phyloP scores from a whole-genome alignment of 2,888 invertebrate genomes.

The Limnephilus rhombicus region DNA sequence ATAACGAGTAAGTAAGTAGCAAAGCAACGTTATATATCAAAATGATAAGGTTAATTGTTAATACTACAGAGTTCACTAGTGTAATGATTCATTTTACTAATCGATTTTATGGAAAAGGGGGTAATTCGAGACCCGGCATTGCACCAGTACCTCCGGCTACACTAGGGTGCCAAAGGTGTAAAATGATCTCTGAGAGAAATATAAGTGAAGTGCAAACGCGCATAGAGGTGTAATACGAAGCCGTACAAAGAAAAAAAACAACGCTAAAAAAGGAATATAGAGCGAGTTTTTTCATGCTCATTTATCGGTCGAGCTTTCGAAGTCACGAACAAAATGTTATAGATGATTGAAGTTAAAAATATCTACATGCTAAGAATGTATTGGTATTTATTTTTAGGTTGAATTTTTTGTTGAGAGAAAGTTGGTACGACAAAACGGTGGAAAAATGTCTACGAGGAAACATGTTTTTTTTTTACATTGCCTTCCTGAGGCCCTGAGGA shows the following conservation, averaged over 20 bases:
- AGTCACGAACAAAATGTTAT: conserved; percentile 1
- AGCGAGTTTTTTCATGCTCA: neutral
- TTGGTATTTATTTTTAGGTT: neutral
- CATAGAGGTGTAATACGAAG: conserved; percentile 35
- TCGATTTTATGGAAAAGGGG: conserved; percentile 32
- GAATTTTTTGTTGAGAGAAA: neutral
- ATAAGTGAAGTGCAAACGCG: conserved; percentile 8
- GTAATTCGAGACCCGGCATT: conserved; percentile 7
- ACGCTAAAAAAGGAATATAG: neutral
- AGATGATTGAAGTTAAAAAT: neutral
- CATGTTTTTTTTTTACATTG: too few relatives aligned
- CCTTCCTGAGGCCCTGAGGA: too few relatives aligned
- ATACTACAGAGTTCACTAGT: neutral
- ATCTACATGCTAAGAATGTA: neutral
- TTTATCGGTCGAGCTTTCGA: neutral
- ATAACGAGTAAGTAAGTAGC: neutral
- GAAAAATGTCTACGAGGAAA: neutral
- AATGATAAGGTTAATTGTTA: neutral
- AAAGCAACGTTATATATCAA: neutral
- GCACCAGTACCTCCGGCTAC: neutral
- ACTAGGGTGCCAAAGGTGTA: conserved; percentile 11
- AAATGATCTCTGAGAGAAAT: conserved; percentile 36
- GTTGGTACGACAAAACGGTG: neutral
- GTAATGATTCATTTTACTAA: conserved; percentile 33
- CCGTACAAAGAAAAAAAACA: conserved; percentile 21